These are phyloP conservation scores for Argya squamiceps DNA, from an alignment of 2,797 vertebrate species.

Conservation along the genomic window DNA sequence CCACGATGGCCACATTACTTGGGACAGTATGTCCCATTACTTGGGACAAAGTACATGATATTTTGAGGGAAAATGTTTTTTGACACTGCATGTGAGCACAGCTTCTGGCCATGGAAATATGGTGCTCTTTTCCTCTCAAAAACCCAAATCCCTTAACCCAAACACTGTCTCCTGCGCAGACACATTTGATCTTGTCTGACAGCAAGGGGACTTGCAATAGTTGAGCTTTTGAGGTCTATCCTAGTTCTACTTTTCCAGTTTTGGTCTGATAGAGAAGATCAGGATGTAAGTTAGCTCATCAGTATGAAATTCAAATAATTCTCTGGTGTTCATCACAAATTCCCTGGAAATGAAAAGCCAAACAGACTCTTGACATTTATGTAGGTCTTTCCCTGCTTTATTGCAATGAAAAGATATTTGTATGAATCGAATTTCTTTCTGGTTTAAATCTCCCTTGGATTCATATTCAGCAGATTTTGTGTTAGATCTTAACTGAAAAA, in stretches of 20 bases:
- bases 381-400: not conserved
- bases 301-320: not conserved
- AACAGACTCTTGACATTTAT: conserved; percentile 16
- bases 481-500: not conserved
- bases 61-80: not conserved
- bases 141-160: not conserved
- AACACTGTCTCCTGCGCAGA: not conserved
- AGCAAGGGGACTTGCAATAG: not conserved
- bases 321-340: not conserved
- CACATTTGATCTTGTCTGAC: not conserved
- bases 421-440: not conserved
- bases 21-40: not conserved
- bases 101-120: not conserved
- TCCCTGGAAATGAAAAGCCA: not conserved
- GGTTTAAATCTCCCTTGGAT: not conserved
- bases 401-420: not conserved
- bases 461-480: not conserved
- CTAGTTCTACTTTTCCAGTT: not conserved
- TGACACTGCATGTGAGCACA: not conserved
- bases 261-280: not conserved
- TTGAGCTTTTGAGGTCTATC: not conserved
- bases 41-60: not conserved
- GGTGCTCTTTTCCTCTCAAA: not conserved
- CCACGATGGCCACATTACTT: accelerated
- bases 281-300: not conserved